phyloP scores from a whole-genome alignment of 2,113 vertebrate species.

The Nematolebias whitei region DNA sequence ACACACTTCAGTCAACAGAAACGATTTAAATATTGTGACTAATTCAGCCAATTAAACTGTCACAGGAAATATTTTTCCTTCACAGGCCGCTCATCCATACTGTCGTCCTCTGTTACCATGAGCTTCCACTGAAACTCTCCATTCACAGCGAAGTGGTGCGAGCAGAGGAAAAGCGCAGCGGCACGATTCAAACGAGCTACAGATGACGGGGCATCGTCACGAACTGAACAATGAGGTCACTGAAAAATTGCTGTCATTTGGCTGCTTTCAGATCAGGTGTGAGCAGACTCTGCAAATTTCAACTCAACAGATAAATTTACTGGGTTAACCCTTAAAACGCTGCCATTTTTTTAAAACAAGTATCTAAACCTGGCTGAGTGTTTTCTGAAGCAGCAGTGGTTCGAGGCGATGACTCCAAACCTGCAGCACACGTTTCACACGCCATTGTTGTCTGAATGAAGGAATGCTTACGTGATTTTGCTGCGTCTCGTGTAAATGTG shows the following conservation, averaged over 20 bases:
- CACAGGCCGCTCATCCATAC: constrained; percentile 75
- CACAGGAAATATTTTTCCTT: constrained; percentile 61
- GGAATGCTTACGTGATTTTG: neutral
- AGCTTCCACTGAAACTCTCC: constrained; percentile 68
- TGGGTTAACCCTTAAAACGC: constrained; percentile 30
- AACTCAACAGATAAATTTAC: no score
- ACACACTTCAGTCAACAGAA: constrained; percentile 72
- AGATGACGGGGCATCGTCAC: constrained; percentile 50
- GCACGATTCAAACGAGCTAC: constrained; percentile 50
- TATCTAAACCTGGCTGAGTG: neutral
- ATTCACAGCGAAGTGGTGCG: constrained; percentile 68
- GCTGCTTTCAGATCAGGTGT: constrained; percentile 43
- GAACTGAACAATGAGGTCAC: constrained; percentile 66
- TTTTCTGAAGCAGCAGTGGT: no score
- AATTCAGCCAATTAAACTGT: constrained; percentile 79
- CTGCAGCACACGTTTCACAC: neutral
- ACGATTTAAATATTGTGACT: constrained; percentile 77
- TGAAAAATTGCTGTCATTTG: constrained; percentile 59
- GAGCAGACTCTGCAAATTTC: no score
- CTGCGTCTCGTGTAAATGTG: neutral
- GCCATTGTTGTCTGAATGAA: neutral
- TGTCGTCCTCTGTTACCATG: constrained; percentile 64
- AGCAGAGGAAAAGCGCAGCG: constrained; percentile 65
- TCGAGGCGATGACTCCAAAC: neutral
- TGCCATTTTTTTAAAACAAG: constrained; percentile 27